These are phyloP conservation scores for Neogobius melanostomus DNA, from an alignment of 2,113 vertebrate species.

Conservation along the genomic window DNA sequence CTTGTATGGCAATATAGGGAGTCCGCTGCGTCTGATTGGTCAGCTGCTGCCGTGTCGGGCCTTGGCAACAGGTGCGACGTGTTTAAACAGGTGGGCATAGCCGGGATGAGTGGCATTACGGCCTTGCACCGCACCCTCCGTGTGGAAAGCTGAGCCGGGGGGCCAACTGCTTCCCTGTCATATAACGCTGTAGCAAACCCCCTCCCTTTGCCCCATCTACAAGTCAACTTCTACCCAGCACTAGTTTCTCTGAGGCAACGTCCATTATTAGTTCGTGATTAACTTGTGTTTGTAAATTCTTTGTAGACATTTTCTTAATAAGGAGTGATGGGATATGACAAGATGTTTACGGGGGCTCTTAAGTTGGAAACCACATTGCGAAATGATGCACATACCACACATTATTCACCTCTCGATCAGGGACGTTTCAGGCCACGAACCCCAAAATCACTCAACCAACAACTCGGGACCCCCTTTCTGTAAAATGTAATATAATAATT, in stretches of 20 bases:
- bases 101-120: slow-evolving; percentile 77
- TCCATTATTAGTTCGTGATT: not conserved
- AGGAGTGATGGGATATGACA: no score
- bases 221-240: slow-evolving; percentile 34
- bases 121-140: slow-evolving; percentile 72
- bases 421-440: no score
- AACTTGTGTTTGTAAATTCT: no score
- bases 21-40: slow-evolving; percentile 67
- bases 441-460: no score
- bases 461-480: no score
- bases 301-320: no score
- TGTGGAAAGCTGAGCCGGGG: slow-evolving; percentile 67
- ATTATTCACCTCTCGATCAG: no score
- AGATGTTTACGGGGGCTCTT: no score
- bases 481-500: no score
- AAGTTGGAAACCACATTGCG: no score
- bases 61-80: slow-evolving; percentile 80
- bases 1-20: slow-evolving; percentile 76
- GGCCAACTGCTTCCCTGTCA: slow-evolving; percentile 71
- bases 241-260: slow-evolving; percentile 39
- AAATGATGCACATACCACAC: no score
- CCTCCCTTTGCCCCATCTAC: slow-evolving; percentile 48
- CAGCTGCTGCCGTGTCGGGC: slow-evolving; percentile 49
- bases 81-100: slow-evolving; percentile 78
- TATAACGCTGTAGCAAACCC: slow-evolving; percentile 63